Evolutionary conservation across 2,113 vertebrate species (phyloP).

Genomic region (Colaptes auratus): DNA sequence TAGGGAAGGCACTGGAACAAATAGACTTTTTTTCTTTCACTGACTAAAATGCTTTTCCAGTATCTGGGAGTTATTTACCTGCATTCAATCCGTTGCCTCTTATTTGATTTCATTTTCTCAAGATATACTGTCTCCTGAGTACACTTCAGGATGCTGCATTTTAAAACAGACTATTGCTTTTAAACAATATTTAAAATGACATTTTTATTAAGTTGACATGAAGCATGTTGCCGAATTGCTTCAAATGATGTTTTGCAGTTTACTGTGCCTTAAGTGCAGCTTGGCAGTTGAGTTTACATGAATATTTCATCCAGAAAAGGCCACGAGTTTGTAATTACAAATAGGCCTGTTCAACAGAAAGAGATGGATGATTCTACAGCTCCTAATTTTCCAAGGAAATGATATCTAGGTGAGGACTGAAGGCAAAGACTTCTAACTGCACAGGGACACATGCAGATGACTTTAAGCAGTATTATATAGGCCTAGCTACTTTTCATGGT

Average conservation of each 20-base stretch:
- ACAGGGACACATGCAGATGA: constrained; percentile 34
- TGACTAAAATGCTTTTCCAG: not conserved
- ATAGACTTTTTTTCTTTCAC: not conserved
- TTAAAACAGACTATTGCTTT: constrained; percentile 62
- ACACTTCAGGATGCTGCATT: constrained; percentile 32
- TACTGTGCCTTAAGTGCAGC: constrained; percentile 71
- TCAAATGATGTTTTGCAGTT: constrained; percentile 77
- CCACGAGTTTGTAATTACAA: constrained; percentile 75
- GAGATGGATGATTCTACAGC: constrained; percentile 57
- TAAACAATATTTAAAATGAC: constrained; percentile 77
- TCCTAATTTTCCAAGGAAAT: constrained; percentile 41
- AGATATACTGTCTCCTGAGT: constrained; percentile 53
- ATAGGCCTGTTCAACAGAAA: constrained; percentile 65
- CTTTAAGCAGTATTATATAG: not conserved
- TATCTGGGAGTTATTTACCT: not conserved
- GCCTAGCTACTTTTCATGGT: not conserved
- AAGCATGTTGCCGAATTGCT: constrained; percentile 69
- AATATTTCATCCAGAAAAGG: constrained; percentile 79
- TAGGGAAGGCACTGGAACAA: not conserved
- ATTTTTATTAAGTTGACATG: constrained; percentile 76
- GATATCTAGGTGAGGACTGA: not conserved
- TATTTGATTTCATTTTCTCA: constrained; percentile 55
- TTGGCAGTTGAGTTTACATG: constrained; percentile 71
- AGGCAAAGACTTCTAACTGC: not conserved
- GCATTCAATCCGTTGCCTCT: not conserved